Conservation (phyloP, 2,113 vertebrate genomes). For the Isichthys henryi region DNA sequence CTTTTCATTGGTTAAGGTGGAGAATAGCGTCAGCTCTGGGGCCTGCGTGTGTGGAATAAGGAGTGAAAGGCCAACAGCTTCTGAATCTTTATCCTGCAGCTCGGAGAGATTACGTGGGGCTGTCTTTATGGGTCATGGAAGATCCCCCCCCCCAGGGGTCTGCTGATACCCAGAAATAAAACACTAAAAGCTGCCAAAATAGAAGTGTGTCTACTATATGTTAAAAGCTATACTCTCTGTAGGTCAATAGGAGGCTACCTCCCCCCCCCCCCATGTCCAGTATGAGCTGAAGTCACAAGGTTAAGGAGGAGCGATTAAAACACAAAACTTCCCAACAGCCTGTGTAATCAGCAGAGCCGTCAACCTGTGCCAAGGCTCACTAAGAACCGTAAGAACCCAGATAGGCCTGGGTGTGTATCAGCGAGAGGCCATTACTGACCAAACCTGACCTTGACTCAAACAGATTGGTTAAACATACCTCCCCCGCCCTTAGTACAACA, state of each 20-base stretch:
- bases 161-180: not conserved
- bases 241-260: not conserved
- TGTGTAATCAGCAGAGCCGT: not conserved
- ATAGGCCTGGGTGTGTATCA: not conserved
- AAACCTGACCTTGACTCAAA: conserved; percentile 17
- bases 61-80: not conserved
- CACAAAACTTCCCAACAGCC: not conserved
- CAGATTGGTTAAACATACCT: not conserved
- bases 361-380: not conserved
- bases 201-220: not conserved
- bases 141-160: not conserved
- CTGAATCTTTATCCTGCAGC: not conserved
- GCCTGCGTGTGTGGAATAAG: not conserved
- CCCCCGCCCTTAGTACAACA: not conserved
- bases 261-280: not conserved
- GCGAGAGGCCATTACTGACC: not conserved
- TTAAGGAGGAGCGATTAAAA: not conserved
- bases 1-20: not conserved
- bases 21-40: not conserved
- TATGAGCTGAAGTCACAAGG: not conserved
- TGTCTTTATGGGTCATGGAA: not conserved
- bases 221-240: not conserved
- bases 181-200: not conserved
- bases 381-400: not conserved
- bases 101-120: not conserved